Percentiles rank a stretch among this genome's conserved stretches.
These are phyloP conservation scores for Celastrina argiolus DNA, from an alignment of 2,888 invertebrate species.

Conservation along the genomic window DNA sequence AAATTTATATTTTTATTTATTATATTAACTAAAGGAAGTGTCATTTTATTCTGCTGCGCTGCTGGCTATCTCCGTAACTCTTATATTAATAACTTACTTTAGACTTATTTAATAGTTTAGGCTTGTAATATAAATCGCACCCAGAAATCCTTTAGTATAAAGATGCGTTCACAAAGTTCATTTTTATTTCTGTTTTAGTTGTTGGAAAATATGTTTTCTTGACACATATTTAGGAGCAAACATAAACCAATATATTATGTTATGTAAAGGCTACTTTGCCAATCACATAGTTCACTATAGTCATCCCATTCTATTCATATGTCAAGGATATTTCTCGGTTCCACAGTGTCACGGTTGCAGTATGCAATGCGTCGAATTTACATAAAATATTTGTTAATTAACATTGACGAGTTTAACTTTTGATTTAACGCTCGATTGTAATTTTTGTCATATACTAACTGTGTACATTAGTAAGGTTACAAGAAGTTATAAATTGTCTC, in stretches of 20 bases:
- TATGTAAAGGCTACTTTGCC: slow-evolving; percentile 13
- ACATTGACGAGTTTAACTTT: slow-evolving; percentile 6
- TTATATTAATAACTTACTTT: no score
- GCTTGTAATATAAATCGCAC: no score
- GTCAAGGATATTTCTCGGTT: slow-evolving; percentile 9
- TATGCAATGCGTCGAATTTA: not conserved
- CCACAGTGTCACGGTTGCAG: slow-evolving; percentile 17
- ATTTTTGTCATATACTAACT: not conserved
- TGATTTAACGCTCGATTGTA: not conserved
- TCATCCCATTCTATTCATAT: slow-evolving; percentile 22
- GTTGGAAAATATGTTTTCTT: not conserved
- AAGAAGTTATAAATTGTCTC: not conserved
- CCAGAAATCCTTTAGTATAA: not conserved
- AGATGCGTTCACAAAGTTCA: not conserved
- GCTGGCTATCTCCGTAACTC: no score
- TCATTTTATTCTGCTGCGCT: no score
- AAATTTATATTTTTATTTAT: no score
- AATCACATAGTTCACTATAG: slow-evolving; percentile 8
- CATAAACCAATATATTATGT: not conserved
- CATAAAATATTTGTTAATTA: slow-evolving; percentile 9
- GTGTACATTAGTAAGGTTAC: not conserved
- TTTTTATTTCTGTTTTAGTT: not conserved
- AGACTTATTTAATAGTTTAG: no score
- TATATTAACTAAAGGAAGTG: no score
- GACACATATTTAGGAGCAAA: not conserved